Evolutionary conservation across 1,140 invertebrate species (phyloP).

Genomic region (Watersipora subatra): DNA sequence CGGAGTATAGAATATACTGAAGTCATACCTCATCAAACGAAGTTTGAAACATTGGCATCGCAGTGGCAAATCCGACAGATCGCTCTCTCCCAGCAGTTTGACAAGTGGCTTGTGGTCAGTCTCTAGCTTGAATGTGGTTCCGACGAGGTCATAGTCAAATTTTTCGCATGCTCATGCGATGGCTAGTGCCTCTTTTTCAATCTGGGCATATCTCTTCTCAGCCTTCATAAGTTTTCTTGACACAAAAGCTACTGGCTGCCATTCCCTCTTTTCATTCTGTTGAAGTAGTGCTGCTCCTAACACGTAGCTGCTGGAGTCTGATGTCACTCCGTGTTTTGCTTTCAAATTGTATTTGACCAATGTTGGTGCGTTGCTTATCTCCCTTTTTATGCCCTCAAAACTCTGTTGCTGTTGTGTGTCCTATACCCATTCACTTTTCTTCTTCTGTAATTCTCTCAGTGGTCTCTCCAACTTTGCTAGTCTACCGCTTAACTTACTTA

Average conservation of each 20-base stretch:
- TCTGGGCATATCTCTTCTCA: constrained; percentile 14
- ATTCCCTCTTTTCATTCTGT: neutral
- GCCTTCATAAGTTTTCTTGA: constrained; percentile 12
- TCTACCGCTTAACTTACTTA: constrained; percentile 19
- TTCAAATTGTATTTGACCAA: constrained; percentile 16
- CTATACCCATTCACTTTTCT: constrained; percentile 6
- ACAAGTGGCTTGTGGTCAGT: constrained; percentile 15
- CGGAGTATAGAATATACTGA: constrained; percentile 8
- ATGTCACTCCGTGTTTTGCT: constrained; percentile 2
- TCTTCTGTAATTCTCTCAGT: constrained; percentile 10
- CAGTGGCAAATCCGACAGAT: neutral
- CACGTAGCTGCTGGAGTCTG: constrained; percentile 24
- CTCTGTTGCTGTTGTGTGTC: constrained; percentile 4
- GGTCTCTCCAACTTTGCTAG: constrained; percentile 7
- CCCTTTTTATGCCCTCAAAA: constrained; percentile 6
- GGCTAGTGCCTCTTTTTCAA: constrained; percentile 10
- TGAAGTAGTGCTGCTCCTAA: constrained; percentile 16
- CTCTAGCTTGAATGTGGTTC: constrained; percentile 10
- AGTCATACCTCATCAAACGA: constrained; percentile 10
- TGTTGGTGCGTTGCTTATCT: constrained; percentile 7
- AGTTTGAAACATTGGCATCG: constrained; percentile 12
- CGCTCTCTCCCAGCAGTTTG: constrained; percentile 10
- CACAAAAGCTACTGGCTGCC: constrained; percentile 15
- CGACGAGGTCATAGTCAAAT: constrained; percentile 6
- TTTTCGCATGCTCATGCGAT: constrained; percentile 9